phyloP scores from a whole-genome alignment of 1,140 invertebrate genomes.

The Pseudobourletiella spinata region DNA sequence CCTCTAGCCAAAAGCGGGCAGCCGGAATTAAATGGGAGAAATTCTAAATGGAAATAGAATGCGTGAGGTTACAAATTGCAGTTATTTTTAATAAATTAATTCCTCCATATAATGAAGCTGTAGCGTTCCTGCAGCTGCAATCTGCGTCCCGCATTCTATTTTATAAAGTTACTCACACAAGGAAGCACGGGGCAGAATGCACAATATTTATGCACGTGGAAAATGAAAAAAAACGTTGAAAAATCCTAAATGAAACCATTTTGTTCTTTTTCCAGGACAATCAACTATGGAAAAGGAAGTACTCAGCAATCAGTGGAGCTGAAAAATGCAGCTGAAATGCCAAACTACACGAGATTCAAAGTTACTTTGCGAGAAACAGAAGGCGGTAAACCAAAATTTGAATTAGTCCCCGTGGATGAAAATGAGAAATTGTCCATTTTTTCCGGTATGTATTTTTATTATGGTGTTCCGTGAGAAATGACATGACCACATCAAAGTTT shows the following conservation, averaged over 20 bases:
- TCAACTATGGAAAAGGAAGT: slow-evolving; percentile 23
- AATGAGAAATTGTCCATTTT: neutral
- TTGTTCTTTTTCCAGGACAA: slow-evolving; percentile 12
- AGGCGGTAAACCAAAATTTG: neutral
- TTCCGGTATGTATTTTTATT: too few species aligned
- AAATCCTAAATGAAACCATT: neutral
- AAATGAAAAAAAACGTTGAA: neutral
- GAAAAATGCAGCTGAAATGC: slow-evolving; percentile 8
- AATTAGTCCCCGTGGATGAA: neutral
- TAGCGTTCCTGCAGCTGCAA: too few species aligned
- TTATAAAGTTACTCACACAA: too few species aligned
- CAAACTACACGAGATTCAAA: slow-evolving; percentile 16
- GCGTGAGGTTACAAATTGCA: too few species aligned
- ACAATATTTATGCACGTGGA: slow-evolving; percentile 1
- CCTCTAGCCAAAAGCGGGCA: too few species aligned
- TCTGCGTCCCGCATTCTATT: too few species aligned
- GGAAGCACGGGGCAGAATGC: too few species aligned
- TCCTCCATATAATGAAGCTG: too few species aligned
- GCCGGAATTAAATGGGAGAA: too few species aligned
- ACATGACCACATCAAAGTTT: neutral
- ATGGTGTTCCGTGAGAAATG: neutral
- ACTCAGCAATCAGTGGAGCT: slow-evolving; percentile 20
- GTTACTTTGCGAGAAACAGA: neutral
- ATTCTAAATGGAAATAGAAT: too few species aligned
- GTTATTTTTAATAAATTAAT: too few species aligned